Percentiles rank a stretch among this genome's conserved stretches.
These are phyloP conservation scores for Hepsetus odoe DNA, from an alignment of 2,113 vertebrate species.

Conservation along the genomic window DNA sequence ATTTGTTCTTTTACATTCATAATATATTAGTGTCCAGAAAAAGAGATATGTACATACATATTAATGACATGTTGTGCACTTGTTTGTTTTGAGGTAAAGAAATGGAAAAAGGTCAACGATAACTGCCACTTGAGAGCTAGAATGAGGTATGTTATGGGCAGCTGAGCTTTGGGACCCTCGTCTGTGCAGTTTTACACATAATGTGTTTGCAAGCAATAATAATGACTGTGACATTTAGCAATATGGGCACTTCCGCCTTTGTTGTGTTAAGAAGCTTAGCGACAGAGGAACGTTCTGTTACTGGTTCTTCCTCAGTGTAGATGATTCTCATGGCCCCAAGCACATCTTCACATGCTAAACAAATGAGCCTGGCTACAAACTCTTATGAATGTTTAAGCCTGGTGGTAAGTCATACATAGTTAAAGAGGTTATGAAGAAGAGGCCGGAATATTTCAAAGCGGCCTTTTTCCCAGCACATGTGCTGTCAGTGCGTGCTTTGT, in stretches of 20 bases:
- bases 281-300: background rate
- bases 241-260: slow-evolving; percentile 1
- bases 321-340: slow-evolving; percentile 1
- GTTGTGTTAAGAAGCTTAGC: slow-evolving; percentile 21
- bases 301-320: slow-evolving; percentile 1
- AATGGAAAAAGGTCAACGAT: background rate
- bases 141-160: background rate
- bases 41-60: no score
- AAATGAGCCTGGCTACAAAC: background rate
- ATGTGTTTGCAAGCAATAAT: slow-evolving; percentile 15
- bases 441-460: slow-evolving; percentile 41
- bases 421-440: slow-evolving; percentile 23
- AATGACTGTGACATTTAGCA: slow-evolving; percentile 26
- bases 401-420: slow-evolving; percentile 6
- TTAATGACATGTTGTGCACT: background rate
- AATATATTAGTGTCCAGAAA: no score
- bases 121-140: background rate
- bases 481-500: slow-evolving; percentile 15
- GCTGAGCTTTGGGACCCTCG: background rate
- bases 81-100: background rate
- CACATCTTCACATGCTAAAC: slow-evolving; percentile 1
- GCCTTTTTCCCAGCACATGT: slow-evolving; percentile 31
- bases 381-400: slow-evolving; percentile 2
- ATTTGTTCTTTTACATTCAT: no score
- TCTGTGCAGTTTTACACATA: background rate